Base-by-base conservation (phyloP, 2,113 vertebrate genomes). In the Poicephalus meyeri region DNA sequence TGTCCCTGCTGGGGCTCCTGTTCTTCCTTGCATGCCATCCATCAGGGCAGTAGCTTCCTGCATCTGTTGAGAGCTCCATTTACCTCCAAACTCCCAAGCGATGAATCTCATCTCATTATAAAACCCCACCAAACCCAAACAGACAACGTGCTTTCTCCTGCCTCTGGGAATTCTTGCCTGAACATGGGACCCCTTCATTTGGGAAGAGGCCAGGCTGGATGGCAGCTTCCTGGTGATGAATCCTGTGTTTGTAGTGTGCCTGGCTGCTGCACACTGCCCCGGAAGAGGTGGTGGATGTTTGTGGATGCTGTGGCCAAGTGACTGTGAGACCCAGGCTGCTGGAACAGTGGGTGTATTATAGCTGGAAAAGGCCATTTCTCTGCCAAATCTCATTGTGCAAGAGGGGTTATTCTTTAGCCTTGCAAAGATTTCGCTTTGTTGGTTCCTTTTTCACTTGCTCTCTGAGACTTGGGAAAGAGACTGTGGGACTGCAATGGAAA, bases 331-430 rank as follows among this genome's bases (percentile, higher is more conserved):
- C 80, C 58, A 2, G 81, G 60, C 96, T 90, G 69, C 26, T 80
- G 29, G 88, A 97, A 96, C 95, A 96, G 92, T 78, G 95, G 72
- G 60, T 0, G 61, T 81, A 94, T 97, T 95, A 91, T 93, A 97
- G 80, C 88, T 61, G 88, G 35, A 55, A 93, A 92, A 95, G 83
- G 92, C 95, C 68, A 56, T 52, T 89, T 44, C 88, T 71, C 80
- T 96, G 93, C 96, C 95, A 97, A 7, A 94, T 89, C 80, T 64
- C 90, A 49, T 92, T 95, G 88, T 94, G 95, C 88, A 86, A 83
- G 90, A 92, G 95, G 84, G 42, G 80, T 96, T 78, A 74, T 96
- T 92, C 92, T 95, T 78, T 3, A 84, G 88, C 60, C 72, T 83
- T 60, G 93, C 85, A 93, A 88, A 94, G 95, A 35, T 95, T 93